Percentiles rank a stretch among this genome's conserved stretches.
Evolutionary conservation across 2,113 vertebrate species (phyloP).

Genomic region (Phylloscopus trochilus): DNA sequence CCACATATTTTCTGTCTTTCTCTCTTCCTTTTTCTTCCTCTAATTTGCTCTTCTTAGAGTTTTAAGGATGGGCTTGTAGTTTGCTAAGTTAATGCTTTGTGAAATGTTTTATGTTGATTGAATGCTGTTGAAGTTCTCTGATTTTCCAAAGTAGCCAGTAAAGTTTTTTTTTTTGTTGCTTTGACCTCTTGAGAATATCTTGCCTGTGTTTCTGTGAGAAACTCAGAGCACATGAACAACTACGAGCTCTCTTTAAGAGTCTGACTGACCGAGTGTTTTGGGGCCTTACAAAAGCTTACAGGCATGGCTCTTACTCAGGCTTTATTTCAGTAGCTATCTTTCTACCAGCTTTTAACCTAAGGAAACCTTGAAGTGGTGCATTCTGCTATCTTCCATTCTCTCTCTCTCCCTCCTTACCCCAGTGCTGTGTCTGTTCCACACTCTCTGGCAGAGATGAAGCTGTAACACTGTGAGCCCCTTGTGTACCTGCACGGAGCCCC

Average conservation of each 20-base stretch:
- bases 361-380: neutral
- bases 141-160: neutral
- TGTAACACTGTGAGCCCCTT: neutral
- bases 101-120: neutral
- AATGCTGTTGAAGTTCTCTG: neutral
- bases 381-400: neutral
- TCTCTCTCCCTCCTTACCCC: neutral
- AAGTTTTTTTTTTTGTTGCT: neutral
- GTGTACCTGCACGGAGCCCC: neutral
- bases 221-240: neutral
- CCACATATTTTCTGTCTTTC: neutral
- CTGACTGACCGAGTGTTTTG: fast-evolving
- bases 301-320: neutral
- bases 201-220: neutral
- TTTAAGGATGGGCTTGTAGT: neutral
- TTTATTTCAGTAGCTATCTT: neutral
- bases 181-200: neutral
- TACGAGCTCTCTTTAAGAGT: no score
- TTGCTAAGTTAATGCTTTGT: neutral
- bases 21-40: neutral
- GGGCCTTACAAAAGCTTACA: neutral
- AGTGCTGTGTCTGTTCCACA: neutral
- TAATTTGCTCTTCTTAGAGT: neutral
- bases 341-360: neutral
- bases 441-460: neutral